These are phyloP conservation scores for Amyelois transitella DNA, from an alignment of 1,140 invertebrate species.

Conservation along the genomic window DNA sequence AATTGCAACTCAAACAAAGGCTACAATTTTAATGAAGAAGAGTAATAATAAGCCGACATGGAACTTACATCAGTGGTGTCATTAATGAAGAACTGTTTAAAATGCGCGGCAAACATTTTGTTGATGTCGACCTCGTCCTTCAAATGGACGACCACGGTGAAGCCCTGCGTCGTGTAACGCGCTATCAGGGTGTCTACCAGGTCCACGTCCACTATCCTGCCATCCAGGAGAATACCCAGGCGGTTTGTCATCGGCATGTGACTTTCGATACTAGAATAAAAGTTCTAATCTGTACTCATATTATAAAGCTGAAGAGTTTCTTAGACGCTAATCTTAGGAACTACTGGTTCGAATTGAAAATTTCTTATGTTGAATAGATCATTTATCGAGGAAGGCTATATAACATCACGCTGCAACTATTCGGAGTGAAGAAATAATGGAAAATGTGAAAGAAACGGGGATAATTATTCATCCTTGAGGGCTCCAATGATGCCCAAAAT, in stretches of 20 bases:
- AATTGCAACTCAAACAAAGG: too few relatives aligned
- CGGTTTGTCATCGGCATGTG: conserved; percentile 47
- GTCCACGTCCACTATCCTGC: conserved; percentile 46
- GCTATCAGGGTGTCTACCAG: conserved; percentile 39
- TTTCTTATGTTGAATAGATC: too few relatives aligned
- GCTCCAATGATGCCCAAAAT: too few relatives aligned
- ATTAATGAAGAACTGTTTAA: conserved; percentile 41
- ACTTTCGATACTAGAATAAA: conserved; percentile 41
- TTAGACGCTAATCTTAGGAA: too few relatives aligned
- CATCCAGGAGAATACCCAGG: conserved; percentile 43
- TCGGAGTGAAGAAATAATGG: too few relatives aligned
- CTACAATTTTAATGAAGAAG: not conserved
- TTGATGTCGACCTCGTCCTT: conserved; percentile 46
- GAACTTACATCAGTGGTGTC: conserved; percentile 41
- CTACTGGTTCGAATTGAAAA: too few relatives aligned
- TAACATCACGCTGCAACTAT: too few relatives aligned
- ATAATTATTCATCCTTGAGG: too few relatives aligned
- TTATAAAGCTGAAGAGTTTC: not conserved
- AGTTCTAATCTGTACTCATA: not conserved
- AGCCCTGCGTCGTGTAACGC: conserved; percentile 42
- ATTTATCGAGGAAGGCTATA: too few relatives aligned
- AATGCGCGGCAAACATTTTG: conserved; percentile 37
- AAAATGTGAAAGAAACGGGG: too few relatives aligned
- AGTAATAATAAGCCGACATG: too few relatives aligned
- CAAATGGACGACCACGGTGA: conserved; percentile 51